phyloP scores from a whole-genome alignment of 2,113 vertebrate species.

The Mobula hypostoma region DNA sequence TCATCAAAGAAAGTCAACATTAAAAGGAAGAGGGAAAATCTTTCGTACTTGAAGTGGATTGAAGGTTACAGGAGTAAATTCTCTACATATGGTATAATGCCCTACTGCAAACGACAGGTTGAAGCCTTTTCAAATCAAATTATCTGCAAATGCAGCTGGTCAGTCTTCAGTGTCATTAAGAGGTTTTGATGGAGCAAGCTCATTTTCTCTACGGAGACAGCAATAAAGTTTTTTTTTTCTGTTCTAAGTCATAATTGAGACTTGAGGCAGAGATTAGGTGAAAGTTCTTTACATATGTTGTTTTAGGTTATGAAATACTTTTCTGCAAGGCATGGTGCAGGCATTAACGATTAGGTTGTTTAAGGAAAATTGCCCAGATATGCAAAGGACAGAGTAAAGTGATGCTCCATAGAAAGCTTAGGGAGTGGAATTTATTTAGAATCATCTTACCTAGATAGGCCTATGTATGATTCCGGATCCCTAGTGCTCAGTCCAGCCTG shows the following conservation, averaged over 20 bases:
- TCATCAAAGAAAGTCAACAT: not conserved
- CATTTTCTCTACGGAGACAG: not conserved
- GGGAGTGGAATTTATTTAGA: not conserved
- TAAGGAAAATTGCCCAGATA: not conserved
- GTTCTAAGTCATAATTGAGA: not conserved
- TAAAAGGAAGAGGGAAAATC: not conserved
- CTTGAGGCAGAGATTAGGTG: not conserved
- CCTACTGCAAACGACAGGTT: not conserved
- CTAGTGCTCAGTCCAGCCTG: no score
- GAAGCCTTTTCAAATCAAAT: not conserved
- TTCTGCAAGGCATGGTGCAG: not conserved
- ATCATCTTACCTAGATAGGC: not conserved
- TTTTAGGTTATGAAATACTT: not conserved
- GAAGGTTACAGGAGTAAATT: not conserved
- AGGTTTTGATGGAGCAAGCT: not conserved
- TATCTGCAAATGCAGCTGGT: not conserved
- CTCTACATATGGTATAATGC: not conserved
- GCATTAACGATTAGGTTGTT: not conserved
- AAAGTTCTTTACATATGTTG: not conserved
- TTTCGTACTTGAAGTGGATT: not conserved
- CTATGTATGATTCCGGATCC: no score
- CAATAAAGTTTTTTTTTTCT: not conserved
- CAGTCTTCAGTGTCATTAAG: not conserved
- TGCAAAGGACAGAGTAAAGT: not conserved
- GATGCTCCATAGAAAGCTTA: not conserved